Base-by-base conservation (phyloP, 2,888 invertebrate species). In the Merodon equestris region DNA sequence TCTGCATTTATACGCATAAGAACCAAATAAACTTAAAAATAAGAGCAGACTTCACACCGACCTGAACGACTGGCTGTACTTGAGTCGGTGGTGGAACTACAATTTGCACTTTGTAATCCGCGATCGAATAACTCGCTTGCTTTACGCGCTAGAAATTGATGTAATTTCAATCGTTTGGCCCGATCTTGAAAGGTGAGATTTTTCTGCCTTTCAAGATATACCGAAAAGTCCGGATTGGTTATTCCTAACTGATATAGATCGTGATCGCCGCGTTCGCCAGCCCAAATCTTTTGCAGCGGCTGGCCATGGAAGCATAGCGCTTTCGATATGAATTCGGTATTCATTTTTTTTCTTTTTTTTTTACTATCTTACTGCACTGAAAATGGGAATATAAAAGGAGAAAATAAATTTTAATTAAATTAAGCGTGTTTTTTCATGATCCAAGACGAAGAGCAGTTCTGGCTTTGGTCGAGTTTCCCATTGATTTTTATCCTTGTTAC, bases 231-330 rank as follows among this genome's bases (percentile, higher is more conserved):
- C 82, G 94, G 90, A 86, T 91, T 91, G 44, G 90, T 90, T 47
- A 92, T 90, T 67, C 92, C 92, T 81, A 93, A 88, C 86, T 93
- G 92, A 18, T 91, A 84, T 74, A 96, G 89, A 86, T 95, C 95
- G 61, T 92, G 93, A 85, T 94, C 94, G 71, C 95, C 95, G 84
- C 94, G 92, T 86, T 96, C 96, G 27, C 93, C 92, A 87, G 96
- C 96, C 95, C 96, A 96, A 84, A 95, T 92, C 90, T 96, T 96
- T 89, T 95, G 95, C 83, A 96, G 90, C 85, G 95, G 95, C 85
- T 95, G 95, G 1, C 96, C 96, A 90, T 96, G 96, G 88, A 94
- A 96, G 89, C 95, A 94, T 83, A 96, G 90, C 77, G 94, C 92
- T 86, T 93, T 93, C 86, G 93, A 90, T 87, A 96, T 85, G 56